Base-by-base conservation (phyloP, 2,888 invertebrate genomes). In the Escarpia spicata region DNA sequence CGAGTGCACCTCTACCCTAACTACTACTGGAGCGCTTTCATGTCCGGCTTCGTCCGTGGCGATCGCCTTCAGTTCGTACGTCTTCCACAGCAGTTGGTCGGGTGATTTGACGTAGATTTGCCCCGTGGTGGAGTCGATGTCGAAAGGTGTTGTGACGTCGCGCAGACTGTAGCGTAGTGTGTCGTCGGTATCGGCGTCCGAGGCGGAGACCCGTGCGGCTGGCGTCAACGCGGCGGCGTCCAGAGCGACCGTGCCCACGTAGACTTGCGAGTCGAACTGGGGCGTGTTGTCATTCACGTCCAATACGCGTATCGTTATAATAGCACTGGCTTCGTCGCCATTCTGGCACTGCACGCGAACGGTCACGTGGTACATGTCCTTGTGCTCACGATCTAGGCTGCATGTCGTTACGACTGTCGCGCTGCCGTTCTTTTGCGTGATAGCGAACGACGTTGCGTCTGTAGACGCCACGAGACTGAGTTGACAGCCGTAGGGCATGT, bases 61-160 rank as follows among this genome's bases (percentile, higher is more conserved):
- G 45, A 96, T 94, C 91, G 96, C 95, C 43, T 95, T 95, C 93
- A 97, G 94, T 44, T 95, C 94, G 94, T 96, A 96, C 92, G 95
- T 93, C 12, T 94, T 93, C 94, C 97, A 97, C 26, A 97, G 96
- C 97, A 99, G 99, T 95, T 98, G 98, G 97, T 99, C 99, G 90
- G 98, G 97, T 95, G 98, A 97, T 95, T 98, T 97, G 6, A 99
- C 98, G 94, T 98, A 97, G 90, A 99, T 97, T 92, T 99, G 97
- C 0, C 99, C 99, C 96, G 98, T 98, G 15, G 98, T 98, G 15
- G 98, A 97, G 9, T 98, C 98, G 93, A 99, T 97, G 3, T 98
- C 98, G 97, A 99, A 99, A 90, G 93, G 31, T 10, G 91, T 92
- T 44, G 89, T 95, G 9, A 94, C 94, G 0, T 98, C 98, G 2